A percentile compares a stretch with the other conserved stretches of the same genome.
Evolutionary conservation across 2,113 vertebrate species (phyloP).

Genomic region (Lepus americanus): DNA sequence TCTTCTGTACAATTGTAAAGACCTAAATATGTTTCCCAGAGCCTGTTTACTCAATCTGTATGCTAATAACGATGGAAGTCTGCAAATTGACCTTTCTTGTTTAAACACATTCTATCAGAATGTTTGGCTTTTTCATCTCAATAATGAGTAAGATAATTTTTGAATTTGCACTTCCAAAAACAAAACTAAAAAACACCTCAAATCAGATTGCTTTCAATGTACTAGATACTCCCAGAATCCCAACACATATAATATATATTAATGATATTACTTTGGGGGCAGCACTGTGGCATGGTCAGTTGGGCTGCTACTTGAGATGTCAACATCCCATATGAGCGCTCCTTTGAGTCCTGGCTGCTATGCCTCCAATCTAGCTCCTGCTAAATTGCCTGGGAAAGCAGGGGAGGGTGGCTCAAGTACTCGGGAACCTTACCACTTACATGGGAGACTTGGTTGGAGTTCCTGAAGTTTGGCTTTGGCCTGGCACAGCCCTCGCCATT

Average conservation of each 20-base stretch:
- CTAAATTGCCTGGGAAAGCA: too few relatives aligned
- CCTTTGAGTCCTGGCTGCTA: too few relatives aligned
- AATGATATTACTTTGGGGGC: neutral
- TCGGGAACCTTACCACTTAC: too few relatives aligned
- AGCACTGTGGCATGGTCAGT: too few relatives aligned
- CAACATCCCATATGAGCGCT: too few relatives aligned
- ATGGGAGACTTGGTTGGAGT: too few relatives aligned
- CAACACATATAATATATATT: neutral
- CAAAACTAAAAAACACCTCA: neutral
- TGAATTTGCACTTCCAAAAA: conserved; percentile 21
- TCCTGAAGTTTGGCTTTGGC: too few relatives aligned
- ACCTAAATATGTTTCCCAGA: conserved; percentile 66
- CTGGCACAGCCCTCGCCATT: too few relatives aligned
- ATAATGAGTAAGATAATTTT: conserved; percentile 68
- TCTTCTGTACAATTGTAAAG: conserved; percentile 55
- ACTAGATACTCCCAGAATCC: neutral
- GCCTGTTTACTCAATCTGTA: conserved; percentile 56
- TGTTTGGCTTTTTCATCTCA: conserved; percentile 71
- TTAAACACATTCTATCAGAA: conserved; percentile 74
- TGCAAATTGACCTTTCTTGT: conserved; percentile 72
- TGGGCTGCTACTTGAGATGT: too few relatives aligned
- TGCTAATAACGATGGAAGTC: conserved; percentile 54
- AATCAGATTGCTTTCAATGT: conserved; percentile 44
- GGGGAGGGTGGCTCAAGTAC: too few relatives aligned
- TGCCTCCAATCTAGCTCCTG: too few relatives aligned